These are phyloP conservation scores for Excalfactoria chinensis DNA, from an alignment of 2,113 vertebrate genomes.

Conservation along the genomic window DNA sequence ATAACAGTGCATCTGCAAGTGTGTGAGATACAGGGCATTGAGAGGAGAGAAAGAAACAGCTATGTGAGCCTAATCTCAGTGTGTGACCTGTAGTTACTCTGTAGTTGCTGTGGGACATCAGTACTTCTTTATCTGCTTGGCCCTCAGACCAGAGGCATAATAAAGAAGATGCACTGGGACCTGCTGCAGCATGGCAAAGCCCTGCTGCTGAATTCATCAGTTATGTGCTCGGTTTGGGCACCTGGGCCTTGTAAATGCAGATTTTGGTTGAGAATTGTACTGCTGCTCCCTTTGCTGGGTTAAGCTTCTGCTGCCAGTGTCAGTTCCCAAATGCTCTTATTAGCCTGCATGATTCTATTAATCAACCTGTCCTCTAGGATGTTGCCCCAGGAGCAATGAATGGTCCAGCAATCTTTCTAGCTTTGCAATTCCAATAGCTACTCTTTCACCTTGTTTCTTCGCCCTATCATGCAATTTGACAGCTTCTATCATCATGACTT, in stretches of 20 bases:
- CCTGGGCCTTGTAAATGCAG: background rate
- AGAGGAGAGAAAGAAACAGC: background rate
- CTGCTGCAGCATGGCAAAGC: background rate
- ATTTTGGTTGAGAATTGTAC: background rate
- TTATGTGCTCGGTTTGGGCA: background rate
- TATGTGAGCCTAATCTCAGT: background rate
- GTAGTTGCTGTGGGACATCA: background rate
- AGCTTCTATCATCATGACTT: background rate
- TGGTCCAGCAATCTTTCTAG: background rate
- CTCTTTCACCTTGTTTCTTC: background rate
- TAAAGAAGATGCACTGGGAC: background rate
- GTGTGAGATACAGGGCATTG: background rate
- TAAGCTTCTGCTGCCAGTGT: background rate
- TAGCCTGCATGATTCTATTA: background rate
- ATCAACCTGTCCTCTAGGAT: background rate
- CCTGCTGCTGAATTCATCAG: rapidly evolving
- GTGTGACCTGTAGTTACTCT: background rate
- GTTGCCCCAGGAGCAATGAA: background rate
- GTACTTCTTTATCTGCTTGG: background rate
- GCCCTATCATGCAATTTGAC: background rate
- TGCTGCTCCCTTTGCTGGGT: background rate
- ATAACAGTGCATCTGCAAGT: background rate
- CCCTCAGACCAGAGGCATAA: background rate
- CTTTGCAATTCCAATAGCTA: background rate
- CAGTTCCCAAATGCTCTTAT: background rate